A percentile compares a stretch with the other conserved stretches of the same genome.
phyloP scores from a whole-genome alignment of 2,113 vertebrate species.

The Promerops cafer region DNA sequence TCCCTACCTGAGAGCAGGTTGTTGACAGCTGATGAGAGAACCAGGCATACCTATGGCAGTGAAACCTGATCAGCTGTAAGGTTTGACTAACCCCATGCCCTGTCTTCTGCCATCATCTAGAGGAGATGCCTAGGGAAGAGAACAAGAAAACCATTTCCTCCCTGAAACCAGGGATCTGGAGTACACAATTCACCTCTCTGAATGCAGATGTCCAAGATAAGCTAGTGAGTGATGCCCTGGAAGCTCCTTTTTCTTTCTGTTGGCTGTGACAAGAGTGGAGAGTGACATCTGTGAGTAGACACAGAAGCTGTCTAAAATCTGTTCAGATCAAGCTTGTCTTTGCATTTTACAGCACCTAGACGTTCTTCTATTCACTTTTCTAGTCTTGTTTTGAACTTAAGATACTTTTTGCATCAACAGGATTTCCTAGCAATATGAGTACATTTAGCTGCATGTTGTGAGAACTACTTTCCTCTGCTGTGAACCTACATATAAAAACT shows the following conservation, averaged over 20 bases:
- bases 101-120: not conserved
- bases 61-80: not conserved
- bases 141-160: not conserved
- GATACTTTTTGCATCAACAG: not conserved
- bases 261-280: not conserved
- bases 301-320: not conserved
- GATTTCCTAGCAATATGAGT: not conserved
- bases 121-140: not conserved
- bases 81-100: not conserved
- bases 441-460: not conserved
- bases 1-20: not conserved
- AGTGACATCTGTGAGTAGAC: not conserved
- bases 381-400: not conserved
- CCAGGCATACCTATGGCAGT: not conserved
- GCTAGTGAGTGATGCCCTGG: not conserved
- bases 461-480: not conserved
- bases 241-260: not conserved
- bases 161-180: not conserved
- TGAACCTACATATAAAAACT: not conserved
- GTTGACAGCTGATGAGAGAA: not conserved
- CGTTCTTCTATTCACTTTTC: not conserved
- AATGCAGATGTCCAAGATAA: not conserved
- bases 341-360: not conserved
- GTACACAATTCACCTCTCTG: not conserved
- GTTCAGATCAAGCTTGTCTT: not conserved